Base-by-base conservation (phyloP, 2,888 invertebrate species). In the Drosophila kambysellisi region DNA sequence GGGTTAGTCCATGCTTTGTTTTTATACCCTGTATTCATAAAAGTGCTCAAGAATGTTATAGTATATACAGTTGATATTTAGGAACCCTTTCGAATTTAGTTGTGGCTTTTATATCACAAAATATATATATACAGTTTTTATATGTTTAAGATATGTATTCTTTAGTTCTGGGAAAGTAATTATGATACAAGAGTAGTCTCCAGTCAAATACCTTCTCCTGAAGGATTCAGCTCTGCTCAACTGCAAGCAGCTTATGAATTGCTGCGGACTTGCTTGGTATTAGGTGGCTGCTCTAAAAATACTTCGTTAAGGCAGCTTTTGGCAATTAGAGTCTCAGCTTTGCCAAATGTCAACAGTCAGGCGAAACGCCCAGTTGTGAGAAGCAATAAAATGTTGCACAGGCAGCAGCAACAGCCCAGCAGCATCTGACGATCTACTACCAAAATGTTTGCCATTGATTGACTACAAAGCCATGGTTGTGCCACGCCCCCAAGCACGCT, bases 401-500 rank as follows among this genome's bases (percentile, higher is more conserved):
- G 50, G 32, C 60, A 41, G 7, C 58, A 33, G 56, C 53, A 62
- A 6, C 43, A 57, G n/a, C 17, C 29, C 61, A 37, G 29, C 59
- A 46, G 54, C 75, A 60, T 51, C 62, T 60, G 76, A 53, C 46
- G 64, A 50, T 61, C 32, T 29, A 30, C 29, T 15, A 52, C 48
- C n/a, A 59, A n/a, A 74, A 61, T 43, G 8, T 37, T 67, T 74
- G 46, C 70, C 79, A 79, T 74, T 82, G 82, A 82, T 82, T 81
- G 78, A 89, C 76, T 85, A 88, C 88, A 88, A 85, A 88, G 82
- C 53, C 60, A 64, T 58, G 43, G 37, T 57, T 54, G 41, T 60
- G 73, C 58, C 70, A 72, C 80, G 70, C 70, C 79, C 20, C 11
- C 15, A 11, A 8, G 1, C 41, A 5, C 17, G 43, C 39, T 20